Conservation (phyloP, 2,113 vertebrate species). For the Crocuta crocuta region DNA sequence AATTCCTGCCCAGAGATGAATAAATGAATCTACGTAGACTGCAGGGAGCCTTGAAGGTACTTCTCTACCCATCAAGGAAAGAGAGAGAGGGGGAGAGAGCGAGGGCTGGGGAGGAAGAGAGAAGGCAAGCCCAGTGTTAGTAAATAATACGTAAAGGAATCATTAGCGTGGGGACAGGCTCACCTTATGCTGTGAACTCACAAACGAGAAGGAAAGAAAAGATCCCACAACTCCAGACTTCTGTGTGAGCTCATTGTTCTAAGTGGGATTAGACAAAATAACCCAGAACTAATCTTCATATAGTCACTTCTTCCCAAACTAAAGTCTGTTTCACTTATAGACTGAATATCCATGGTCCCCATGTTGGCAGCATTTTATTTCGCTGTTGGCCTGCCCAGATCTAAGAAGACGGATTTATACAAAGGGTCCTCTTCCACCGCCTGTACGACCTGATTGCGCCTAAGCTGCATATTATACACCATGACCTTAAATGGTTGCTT, state of each 20-base stretch:
- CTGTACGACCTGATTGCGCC: background rate
- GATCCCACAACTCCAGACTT: constrained; percentile 58
- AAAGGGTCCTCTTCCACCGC: background rate
- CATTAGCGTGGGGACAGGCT: constrained; percentile 51
- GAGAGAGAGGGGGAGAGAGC: background rate
- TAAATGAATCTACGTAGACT: constrained; percentile 8
- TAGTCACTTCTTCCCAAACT: constrained; percentile 76
- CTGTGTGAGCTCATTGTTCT: constrained; percentile 68
- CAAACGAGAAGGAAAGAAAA: constrained; percentile 63
- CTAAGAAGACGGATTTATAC: background rate
- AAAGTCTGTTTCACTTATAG: constrained; percentile 72
- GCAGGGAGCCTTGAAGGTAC: background rate
- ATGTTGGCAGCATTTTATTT: background rate
- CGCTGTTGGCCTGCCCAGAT: background rate
- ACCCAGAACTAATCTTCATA: constrained; percentile 71
- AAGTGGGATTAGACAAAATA: constrained; percentile 76
- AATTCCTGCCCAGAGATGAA: background rate
- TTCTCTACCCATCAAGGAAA: background rate
- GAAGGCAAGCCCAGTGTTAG: constrained; percentile 50
- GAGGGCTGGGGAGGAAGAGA: background rate
- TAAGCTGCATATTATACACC: background rate
- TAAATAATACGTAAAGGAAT: constrained; percentile 70
- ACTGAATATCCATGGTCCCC: constrained; percentile 10
- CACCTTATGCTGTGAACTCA: constrained; percentile 54
- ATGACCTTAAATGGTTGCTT: background rate